Conservation (phyloP, 2,113 vertebrate species). For the Australoheros scitulus region DNA sequence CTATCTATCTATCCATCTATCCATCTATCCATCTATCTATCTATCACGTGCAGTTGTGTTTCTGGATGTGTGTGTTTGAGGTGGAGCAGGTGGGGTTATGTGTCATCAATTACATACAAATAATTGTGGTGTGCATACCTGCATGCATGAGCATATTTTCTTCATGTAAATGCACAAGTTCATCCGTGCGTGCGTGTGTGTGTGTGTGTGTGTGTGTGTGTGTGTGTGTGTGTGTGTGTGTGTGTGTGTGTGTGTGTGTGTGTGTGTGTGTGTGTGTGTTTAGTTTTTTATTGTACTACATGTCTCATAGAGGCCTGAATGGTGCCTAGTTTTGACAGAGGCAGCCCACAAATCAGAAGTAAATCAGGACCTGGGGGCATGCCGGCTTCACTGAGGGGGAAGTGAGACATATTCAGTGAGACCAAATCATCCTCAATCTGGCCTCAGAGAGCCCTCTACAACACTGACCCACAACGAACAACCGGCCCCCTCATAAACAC, state of each 20-base stretch:
- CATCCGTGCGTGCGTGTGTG: not conserved
- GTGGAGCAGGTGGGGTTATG: not conserved
- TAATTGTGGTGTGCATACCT: conserved; percentile 24
- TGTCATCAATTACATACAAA: not conserved
- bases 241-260: conserved; percentile 6
- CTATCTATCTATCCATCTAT: conserved; percentile 42
- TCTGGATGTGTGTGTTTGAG: not conserved
- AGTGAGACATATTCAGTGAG: conserved; percentile 78
- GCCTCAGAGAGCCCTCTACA: conserved; percentile 57
- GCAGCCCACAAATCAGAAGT: conserved; percentile 75
- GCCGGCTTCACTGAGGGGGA: conserved; percentile 74
- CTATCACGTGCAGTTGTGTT: not conserved
- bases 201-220: not conserved
- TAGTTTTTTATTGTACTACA: conserved; percentile 22
- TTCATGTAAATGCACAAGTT: not conserved
- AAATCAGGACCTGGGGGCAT: conserved; percentile 77
- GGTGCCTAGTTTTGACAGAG: conserved; percentile 74
- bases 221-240: not conserved
- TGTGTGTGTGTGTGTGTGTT: not conserved
- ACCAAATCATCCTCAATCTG: conserved; percentile 75
- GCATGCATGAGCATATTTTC: conserved; percentile 10
- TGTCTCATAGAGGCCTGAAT: conserved; percentile 59
- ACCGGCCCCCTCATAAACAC: conserved; percentile 45
- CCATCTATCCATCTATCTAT: conserved; percentile 31
- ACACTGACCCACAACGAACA: conserved; percentile 56